Conservation (phyloP, 2,888 invertebrate genomes). For the Byasa hedistus region DNA sequence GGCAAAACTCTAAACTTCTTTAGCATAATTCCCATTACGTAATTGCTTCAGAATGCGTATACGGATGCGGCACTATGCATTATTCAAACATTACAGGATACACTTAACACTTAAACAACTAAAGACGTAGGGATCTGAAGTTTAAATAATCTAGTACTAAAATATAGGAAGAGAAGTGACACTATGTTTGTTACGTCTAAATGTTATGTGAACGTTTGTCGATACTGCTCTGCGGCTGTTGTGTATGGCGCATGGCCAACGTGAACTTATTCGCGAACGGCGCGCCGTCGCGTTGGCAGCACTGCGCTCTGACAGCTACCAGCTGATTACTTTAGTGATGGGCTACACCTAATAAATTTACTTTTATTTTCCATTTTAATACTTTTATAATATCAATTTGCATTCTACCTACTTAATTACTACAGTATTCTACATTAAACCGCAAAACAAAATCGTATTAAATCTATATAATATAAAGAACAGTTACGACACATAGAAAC, state of each 20-base stretch:
- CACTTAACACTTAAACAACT: slow-evolving; percentile 76
- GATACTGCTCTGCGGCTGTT: slow-evolving; percentile 71
- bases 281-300: slow-evolving; percentile 54
- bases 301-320: slow-evolving; percentile 67
- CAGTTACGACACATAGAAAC: too few species aligned
- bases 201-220: slow-evolving; percentile 78
- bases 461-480: too few species aligned
- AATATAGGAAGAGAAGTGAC: slow-evolving; percentile 72
- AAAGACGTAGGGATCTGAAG: slow-evolving; percentile 63
- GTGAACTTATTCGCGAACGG: slow-evolving; percentile 60
- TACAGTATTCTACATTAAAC: too few species aligned
- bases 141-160: slow-evolving; percentile 69
- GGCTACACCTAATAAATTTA: neutral
- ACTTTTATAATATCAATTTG: neutral
- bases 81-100: slow-evolving; percentile 64
- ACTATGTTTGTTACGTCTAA: slow-evolving; percentile 74
- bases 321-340: slow-evolving; percentile 69
- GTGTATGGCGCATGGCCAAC: slow-evolving; percentile 65
- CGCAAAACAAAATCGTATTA: too few species aligned
- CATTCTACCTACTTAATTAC: too few species aligned
- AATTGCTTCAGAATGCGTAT: slow-evolving; percentile 73
- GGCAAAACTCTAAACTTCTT: slow-evolving; percentile 79
- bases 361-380: neutral
- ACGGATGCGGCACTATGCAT: slow-evolving; percentile 71
- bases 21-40: slow-evolving; percentile 81